Base-by-base conservation (phyloP, 2,888 invertebrate genomes). In the Odontothrips loti region DNA sequence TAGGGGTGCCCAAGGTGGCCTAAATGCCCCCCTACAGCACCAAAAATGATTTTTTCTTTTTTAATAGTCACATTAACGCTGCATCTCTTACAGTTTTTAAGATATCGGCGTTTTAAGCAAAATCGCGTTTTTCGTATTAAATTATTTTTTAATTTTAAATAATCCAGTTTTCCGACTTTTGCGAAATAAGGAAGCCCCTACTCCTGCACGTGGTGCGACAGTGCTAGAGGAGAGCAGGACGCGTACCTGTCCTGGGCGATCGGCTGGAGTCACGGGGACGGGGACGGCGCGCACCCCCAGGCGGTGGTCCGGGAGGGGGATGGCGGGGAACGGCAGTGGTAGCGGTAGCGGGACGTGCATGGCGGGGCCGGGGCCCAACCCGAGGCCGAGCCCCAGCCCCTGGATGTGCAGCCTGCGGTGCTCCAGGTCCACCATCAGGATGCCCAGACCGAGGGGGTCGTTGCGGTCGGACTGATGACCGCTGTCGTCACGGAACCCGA, bases 401-500 rank as follows among this genome's bases (percentile, higher is more conserved):
- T 86, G 85, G 80, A 86, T 85, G 80, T 86, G 86, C 58, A 86
- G 83, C 58, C 86, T 82, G 81, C 85, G 86, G 83, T 86, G 85
- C 75, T 85, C 85, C 85, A 94, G 94, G 86, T 95, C 95, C 0
- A 94, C 93, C 0, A 94, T 92, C 51, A 94, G 87, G 85, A 95
- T 95, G 82, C 68, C 68, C 27, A 75, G 68, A 82, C 68, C 68
- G 23, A 75, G 68, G 11, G 68, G 68, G 68, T 75, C 68, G 68
- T 75, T 8, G 79, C 95, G 89, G 86, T 95, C 95, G 0, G 94
- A 94, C 80, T 95, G 92, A 85, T 94, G 94, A 15, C 94, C 92
- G 85, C 94, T 94, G 85, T 97, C 96, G 85, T 96, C 96, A 83
- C 96, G 92, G 85, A 97, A 97, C 0, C 97, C 97, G 82, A 98